phyloP scores from a whole-genome alignment of 2,113 vertebrate species.

The Onychostruthus taczanowskii region DNA sequence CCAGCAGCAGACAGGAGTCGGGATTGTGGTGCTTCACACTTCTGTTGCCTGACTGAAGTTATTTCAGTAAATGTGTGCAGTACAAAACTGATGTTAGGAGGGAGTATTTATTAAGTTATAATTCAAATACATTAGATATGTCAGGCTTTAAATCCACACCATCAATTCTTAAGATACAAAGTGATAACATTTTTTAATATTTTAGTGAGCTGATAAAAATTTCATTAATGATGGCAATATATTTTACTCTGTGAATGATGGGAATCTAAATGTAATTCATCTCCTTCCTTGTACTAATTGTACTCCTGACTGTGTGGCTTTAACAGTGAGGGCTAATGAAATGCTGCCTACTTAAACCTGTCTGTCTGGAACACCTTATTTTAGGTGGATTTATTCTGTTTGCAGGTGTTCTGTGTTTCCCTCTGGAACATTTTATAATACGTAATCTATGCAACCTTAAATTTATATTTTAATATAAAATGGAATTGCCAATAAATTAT shows the following conservation, averaged over 20 bases:
- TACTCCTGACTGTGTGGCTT: neutral
- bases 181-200: neutral
- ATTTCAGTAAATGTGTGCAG: neutral
- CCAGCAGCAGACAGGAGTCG: neutral
- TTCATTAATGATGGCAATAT: neutral
- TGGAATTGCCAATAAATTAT: neutral
- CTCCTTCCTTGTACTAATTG: neutral
- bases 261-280: neutral
- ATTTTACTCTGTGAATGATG: neutral
- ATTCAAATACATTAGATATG: neutral
- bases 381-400: neutral
- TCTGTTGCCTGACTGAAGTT: neutral
- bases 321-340: neutral
- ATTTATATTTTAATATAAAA: neutral
- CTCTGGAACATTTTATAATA: neutral
- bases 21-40: neutral
- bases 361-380: neutral
- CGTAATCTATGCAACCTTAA: neutral
- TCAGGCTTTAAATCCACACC: neutral
- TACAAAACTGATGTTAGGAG: neutral
- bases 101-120: neutral
- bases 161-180: neutral
- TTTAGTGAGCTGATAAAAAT: slow-evolving; percentile 11
- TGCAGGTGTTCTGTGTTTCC: neutral
- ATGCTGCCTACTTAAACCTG: neutral